phyloP scores from a whole-genome alignment of 1,140 invertebrate genomes.

The Drosophila obscura region DNA sequence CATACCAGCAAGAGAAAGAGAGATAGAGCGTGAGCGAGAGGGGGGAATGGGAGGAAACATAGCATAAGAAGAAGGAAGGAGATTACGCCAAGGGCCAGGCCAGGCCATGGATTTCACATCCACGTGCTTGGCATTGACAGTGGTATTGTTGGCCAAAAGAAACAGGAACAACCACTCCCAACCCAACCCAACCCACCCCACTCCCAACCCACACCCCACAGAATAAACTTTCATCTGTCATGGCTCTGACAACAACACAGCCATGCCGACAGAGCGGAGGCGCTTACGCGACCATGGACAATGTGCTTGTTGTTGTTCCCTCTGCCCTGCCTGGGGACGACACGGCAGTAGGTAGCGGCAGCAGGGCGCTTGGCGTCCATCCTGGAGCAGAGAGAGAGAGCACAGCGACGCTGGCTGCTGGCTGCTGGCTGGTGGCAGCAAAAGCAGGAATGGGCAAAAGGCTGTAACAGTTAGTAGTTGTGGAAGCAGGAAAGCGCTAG shows the following conservation, averaged over 20 bases:
- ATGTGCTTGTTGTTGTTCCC: slow-evolving; percentile 62
- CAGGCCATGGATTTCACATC: slow-evolving; percentile 13
- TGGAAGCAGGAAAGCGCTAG: too few relatives aligned
- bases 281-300: slow-evolving; percentile 67
- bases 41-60: slow-evolving; percentile 23
- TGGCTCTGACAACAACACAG: too few relatives aligned
- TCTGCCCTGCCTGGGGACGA: slow-evolving; percentile 26
- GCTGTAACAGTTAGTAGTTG: too few relatives aligned
- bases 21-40: slow-evolving; percentile 14
- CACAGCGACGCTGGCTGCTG: too few relatives aligned
- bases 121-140: slow-evolving; percentile 75
- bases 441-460: too few relatives aligned
- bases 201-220: background rate
- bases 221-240: slow-evolving; percentile 28
- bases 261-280: slow-evolving; percentile 28
- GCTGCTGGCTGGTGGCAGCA: too few relatives aligned
- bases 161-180: slow-evolving; percentile 13
- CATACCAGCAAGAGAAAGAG: slow-evolving; percentile 16
- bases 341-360: slow-evolving; percentile 27
- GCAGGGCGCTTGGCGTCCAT: too few relatives aligned
- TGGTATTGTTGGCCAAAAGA: slow-evolving; percentile 34
- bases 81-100: slow-evolving; percentile 35
- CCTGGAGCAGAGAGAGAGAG: too few relatives aligned
- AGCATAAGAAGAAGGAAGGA: slow-evolving; percentile 24
- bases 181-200: background rate